Evolutionary conservation across 2,113 vertebrate genomes (phyloP).

Genomic region (Siniperca chuatsi): DNA sequence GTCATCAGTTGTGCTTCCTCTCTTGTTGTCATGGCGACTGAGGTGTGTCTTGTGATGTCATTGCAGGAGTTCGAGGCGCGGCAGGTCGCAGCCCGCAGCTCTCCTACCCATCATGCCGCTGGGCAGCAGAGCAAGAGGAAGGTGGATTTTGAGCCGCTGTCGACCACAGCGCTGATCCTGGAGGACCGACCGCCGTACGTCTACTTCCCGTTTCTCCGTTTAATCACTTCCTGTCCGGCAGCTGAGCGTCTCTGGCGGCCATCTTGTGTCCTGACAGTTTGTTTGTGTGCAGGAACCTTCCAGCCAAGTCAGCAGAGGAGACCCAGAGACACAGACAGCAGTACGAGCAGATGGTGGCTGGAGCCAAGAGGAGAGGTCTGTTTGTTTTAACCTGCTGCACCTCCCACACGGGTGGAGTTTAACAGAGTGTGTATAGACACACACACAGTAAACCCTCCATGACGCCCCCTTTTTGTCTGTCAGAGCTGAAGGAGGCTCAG

Average conservation of each 20-base stretch:
- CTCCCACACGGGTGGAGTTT: background rate
- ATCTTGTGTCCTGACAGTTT: background rate
- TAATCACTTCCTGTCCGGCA: background rate
- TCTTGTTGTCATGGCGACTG: background rate
- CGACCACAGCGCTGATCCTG: constrained; percentile 18
- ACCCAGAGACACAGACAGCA: background rate
- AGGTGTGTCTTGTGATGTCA: background rate
- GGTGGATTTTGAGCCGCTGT: constrained; percentile 15
- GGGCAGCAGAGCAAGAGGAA: constrained; percentile 11
- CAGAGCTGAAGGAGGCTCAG: constrained; percentile 33
- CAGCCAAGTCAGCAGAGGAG: constrained; percentile 15
- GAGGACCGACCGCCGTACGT: constrained; percentile 18
- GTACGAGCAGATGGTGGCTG: constrained; percentile 26
- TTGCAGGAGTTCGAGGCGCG: constrained; percentile 29
- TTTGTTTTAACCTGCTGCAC: background rate
- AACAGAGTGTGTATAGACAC: background rate
- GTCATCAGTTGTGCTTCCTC: background rate
- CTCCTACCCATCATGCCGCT: constrained; percentile 10
- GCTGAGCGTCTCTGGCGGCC: background rate
- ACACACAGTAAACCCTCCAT: background rate
- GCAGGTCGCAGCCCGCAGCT: background rate
- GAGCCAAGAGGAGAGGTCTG: constrained; percentile 18
- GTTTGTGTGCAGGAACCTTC: constrained; percentile 19
- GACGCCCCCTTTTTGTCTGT: background rate
- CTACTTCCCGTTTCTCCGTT: background rate